Base-by-base conservation (phyloP, 2,888 invertebrate genomes). In the Platycnemis pennipes region DNA sequence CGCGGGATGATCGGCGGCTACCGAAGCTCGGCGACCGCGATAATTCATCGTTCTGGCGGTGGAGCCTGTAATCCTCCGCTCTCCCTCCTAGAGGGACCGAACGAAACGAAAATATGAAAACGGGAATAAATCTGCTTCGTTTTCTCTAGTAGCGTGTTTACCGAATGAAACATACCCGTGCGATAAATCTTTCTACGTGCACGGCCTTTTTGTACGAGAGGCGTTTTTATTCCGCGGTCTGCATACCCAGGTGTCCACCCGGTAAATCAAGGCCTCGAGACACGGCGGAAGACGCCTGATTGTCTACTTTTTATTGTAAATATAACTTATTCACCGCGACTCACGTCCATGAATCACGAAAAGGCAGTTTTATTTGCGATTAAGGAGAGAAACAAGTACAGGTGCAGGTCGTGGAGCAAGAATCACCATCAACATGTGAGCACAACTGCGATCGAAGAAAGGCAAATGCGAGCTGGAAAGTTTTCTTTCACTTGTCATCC, bases 81-180 rank as follows among this genome's bases (percentile, higher is more conserved):
- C 63, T 63, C 63, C 77, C 11, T 77, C 77, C 31, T 37, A 26
- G 77, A 77, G 31, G 56, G 63, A 91, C 63, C 91, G 42, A 63
- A 91, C 45, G 56, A 44, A 91, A 91, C 69, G 91, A 91, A 91
- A 91, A 91, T 91, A 91, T 91, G 77, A 77, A 91, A 91, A 91
- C 63, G 91, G 91, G 45, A 63, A 91, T 91, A 91, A 91, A 91
- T 91, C 91, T 91, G 91, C 63, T 63, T 44, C n/a, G 56, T 53
- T 44, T 91, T 37, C 91, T 42, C 91, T 44, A 45, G 91, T 26
- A 91, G 45, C 91, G n/a, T 91, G 91, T 91, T 91, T 91, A 44
- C 91, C 53, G 91, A 91, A 91, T 91, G 91, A 91, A 91, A 63
- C 91, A 91, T 91, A 91, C 69, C 44, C 56, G 19, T 5, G 19